Base-by-base conservation (phyloP, 2,888 invertebrate species). In the Dicyrtoma fusca region DNA sequence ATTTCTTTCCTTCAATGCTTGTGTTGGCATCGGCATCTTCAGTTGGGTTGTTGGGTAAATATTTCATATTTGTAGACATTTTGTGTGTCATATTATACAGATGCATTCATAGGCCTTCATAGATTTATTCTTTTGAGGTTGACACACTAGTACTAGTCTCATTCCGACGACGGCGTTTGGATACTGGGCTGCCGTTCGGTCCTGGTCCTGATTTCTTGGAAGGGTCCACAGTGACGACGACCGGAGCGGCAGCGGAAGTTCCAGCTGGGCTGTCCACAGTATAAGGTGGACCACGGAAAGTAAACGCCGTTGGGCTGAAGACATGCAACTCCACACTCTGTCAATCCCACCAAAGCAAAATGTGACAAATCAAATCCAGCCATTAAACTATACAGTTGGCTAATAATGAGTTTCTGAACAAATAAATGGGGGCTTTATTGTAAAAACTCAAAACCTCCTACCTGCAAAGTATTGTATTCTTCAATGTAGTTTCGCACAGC, bases 311-410 rank as follows among this genome's bases (percentile, higher is more conserved):
- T 1, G 87, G 87, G 57, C 86, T 86, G 81, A 85, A 85, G 6
- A 87, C 86, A 26, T 84, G 82, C 2, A 86, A 85, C 76, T 87
- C 87, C 19, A 85, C 81, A 74, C 82, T 83, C 83, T 86, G 83
- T n/a, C 76, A 25, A 49, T 47, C 26, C 42, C 34, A 49, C 53
- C 14, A 42, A 45, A 34, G 51, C 14, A 42, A 26, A 1, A 23
- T 44, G 21, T 3, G 44, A 11, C 61, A 42, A 69, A 42, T 19
- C 66, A 34, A 34, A 34, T 34, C 34, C 34, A 34, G 3, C 4
- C 34, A 34, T 34, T n/a, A n/a, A 49, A 13, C 17, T 49, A 49
- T 49, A 49, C 11, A 49, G 49, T 34, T 34, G 34, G 34, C 34
- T 34, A 34, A 34, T 34, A 34, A 34, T 34, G 8, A 3, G 49